phyloP scores from a whole-genome alignment of 1,140 invertebrate genomes.

The Drosophila teissieri region DNA sequence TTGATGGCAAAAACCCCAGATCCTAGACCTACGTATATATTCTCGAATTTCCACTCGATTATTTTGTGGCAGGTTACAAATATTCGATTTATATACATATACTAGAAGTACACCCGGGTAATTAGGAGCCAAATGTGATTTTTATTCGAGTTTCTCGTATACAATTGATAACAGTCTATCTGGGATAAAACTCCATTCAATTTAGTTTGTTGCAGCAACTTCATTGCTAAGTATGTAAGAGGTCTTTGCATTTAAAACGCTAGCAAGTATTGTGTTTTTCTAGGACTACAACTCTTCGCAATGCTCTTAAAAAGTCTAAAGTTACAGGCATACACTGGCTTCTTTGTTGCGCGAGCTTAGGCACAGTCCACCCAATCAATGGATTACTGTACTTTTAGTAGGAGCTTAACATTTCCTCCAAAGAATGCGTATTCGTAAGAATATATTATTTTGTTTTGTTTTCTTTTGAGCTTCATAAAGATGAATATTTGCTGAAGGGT shows the following conservation, averaged over 20 bases:
- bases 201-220: slow-evolving; percentile 11
- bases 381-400: slow-evolving; percentile 18
- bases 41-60: too few species aligned
- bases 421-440: slow-evolving; percentile 3
- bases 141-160: slow-evolving; percentile 73
- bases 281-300: slow-evolving; percentile 28
- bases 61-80: too few species aligned
- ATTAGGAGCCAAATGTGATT: slow-evolving; percentile 58
- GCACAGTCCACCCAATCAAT: slow-evolving; percentile 25
- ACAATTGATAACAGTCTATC: slow-evolving; percentile 52
- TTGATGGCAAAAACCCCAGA: slow-evolving; percentile 5
- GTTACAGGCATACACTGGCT: slow-evolving; percentile 75
- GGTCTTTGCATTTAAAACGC: slow-evolving; percentile 61
- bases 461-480: slow-evolving; percentile 26
- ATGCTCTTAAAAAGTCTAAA: slow-evolving; percentile 56
- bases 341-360: slow-evolving; percentile 39
- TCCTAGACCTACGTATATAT: not conserved
- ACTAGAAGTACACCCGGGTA: not conserved
- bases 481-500: slow-evolving; percentile 7
- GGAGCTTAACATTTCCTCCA: slow-evolving; percentile 12
- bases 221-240: slow-evolving; percentile 36
- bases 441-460: not conserved
- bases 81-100: too few species aligned
- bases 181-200: slow-evolving; percentile 13
- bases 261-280: slow-evolving; percentile 21